A percentile compares a stretch with the other conserved stretches of the same genome.
Conservation (phyloP, 2,797 vertebrate species). For the Chelonia mydas region DNA sequence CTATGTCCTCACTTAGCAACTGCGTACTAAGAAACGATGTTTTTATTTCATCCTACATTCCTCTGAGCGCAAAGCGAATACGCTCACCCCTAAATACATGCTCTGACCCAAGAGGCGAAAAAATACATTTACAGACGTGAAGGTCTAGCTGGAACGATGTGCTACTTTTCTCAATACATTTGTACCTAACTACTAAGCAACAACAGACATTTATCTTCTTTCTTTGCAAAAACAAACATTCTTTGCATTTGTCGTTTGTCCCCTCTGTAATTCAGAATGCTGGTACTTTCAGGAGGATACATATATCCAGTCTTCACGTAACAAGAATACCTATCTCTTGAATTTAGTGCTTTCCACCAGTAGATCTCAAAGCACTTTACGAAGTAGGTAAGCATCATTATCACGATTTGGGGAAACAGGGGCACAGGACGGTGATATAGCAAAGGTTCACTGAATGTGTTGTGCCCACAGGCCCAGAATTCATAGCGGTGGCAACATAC, state of each 20-base stretch:
- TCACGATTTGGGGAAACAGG: background rate
- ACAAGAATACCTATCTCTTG: accelerated
- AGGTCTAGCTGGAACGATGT: background rate
- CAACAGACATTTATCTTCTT: too few species aligned
- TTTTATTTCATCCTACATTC: background rate
- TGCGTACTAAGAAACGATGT: background rate
- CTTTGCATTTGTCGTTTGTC: background rate
- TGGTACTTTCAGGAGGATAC: background rate
- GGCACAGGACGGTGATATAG: background rate
- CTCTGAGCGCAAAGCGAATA: accelerated
- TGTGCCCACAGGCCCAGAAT: background rate
- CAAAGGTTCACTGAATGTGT: accelerated
- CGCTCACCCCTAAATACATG: background rate
- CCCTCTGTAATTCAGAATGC: background rate
- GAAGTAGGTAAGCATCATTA: background rate
- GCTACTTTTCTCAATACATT: background rate
- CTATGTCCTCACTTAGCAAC: background rate
- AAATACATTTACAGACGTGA: background rate
- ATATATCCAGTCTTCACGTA: background rate
- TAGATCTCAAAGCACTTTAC: background rate
- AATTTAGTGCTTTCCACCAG: background rate
- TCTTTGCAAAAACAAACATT: background rate
- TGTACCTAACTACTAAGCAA: background rate
- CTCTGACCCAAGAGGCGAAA: background rate
- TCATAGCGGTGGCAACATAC: background rate